Base-by-base conservation (phyloP, 2,888 invertebrate species). In the Xestia sexstrigata region DNA sequence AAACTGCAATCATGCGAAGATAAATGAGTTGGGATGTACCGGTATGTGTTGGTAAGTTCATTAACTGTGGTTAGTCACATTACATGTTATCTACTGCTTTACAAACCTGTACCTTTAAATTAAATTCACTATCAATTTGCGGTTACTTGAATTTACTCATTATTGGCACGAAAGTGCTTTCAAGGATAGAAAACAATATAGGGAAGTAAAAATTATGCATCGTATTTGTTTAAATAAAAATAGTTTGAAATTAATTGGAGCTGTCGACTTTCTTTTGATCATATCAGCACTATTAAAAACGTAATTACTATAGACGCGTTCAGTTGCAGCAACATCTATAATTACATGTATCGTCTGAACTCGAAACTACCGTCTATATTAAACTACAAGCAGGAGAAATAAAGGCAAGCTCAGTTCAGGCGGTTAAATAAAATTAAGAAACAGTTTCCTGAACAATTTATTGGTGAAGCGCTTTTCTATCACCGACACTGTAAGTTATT, bases 391-490 rank as follows among this genome's bases (percentile, higher is more conserved):
- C 45, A 83, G 45, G 49, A 79, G 58, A 82, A 74, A 49, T 55
- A 65, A 45, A 80, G 7, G 26, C 67, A 76, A 68, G 52, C 26
- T 42, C 49, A 82, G 60, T 77, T 63, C 47, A 77, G 67, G 62
- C 71, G 63, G 68, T 78, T 70, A 74, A 85, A 82, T 84, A 78
- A 87, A 86, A 88, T 89, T 86, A 85, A 82, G 83, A 88, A 89
- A 90, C 84, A 90, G 89, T 89, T 90, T 87, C 74, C 77, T 76
- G 78, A 89, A 90, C 88, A 89, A 91, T 91, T 90, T 89, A 90
- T 88, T 87, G 83, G 87, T 88, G 90, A 88, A 90, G 90, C 89
- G 88, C 89, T 92, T 92, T 93, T 92, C 92, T 93, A 93, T 93
- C 90, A 92, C 89, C 89, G 84, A 83, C 85, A 89, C 85, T 85